Evolutionary conservation across 2,113 vertebrate genomes (phyloP).

Genomic region (Lasiurus cinereus): DNA sequence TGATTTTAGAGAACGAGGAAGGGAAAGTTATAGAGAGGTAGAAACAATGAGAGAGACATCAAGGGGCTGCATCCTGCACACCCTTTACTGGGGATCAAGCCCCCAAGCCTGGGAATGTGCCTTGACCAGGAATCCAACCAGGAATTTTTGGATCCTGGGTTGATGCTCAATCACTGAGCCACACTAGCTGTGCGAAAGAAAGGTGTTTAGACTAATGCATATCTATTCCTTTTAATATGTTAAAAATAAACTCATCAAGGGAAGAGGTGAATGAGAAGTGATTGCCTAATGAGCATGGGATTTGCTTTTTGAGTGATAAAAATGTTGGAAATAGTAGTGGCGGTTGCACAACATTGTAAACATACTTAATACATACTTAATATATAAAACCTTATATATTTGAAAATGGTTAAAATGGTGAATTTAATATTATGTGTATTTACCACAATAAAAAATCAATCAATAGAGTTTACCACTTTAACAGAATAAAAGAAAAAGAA

Average conservation of each 20-base stretch:
- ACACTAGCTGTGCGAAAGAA: neutral
- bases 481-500: neutral
- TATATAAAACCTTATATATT: neutral
- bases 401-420: neutral
- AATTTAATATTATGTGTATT: neutral
- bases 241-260: conserved; percentile 33
- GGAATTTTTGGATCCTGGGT: no score
- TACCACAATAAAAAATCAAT: neutral
- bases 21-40: no score
- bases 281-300: neutral
- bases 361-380: neutral
- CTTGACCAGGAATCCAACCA: no score
- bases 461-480: neutral
- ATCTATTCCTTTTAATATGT: neutral
- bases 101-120: no score
- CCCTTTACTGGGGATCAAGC: no score
- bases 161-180: no score
- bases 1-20: no score
- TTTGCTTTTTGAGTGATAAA: neutral
- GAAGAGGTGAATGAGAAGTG: neutral
- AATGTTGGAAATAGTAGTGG: neutral
- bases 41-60: no score
- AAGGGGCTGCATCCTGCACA: no score
- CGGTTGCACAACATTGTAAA: neutral
- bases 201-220: neutral